phyloP scores from a whole-genome alignment of 2,113 vertebrate species.

The Poeciliopsis retropinna region DNA sequence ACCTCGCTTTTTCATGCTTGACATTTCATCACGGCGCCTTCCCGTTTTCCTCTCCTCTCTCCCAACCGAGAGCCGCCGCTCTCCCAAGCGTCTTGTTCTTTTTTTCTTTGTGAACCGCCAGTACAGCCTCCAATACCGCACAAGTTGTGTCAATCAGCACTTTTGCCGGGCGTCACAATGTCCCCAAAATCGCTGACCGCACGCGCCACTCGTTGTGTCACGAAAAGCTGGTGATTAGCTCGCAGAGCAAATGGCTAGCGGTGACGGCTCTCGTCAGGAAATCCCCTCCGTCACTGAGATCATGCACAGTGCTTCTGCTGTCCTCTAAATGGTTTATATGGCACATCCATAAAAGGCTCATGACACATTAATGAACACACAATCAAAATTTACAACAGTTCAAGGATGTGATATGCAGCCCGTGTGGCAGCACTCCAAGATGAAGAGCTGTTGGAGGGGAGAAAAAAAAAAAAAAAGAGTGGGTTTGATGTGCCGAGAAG shows the following conservation, averaged over 20 bases:
- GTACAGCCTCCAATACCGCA: conserved; percentile 21
- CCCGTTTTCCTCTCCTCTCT: conserved; percentile 4
- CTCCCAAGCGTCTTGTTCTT: neutral
- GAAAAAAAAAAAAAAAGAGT: neutral
- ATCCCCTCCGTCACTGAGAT: conserved; percentile 26
- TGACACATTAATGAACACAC: conserved; percentile 1
- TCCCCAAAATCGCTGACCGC: conserved; percentile 32
- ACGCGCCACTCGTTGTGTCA: conserved; percentile 29
- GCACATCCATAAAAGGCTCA: neutral
- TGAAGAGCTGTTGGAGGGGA: neutral
- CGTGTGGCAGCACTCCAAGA: neutral
- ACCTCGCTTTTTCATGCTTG: conserved; percentile 39
- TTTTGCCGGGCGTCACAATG: conserved; percentile 18
- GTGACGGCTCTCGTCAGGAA: conserved; percentile 20
- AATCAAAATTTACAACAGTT: conserved; percentile 6
- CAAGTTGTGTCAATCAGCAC: conserved; percentile 28
- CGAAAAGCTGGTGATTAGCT: conserved; percentile 42
- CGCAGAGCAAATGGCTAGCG: conserved; percentile 14
- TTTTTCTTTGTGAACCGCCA: conserved; percentile 14
- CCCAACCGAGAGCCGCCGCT: neutral
- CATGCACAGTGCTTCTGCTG: conserved; percentile 9
- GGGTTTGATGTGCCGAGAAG: neutral
- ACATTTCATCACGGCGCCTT: conserved; percentile 50
- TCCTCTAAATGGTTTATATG: conserved; percentile 6
- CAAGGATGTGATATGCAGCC: neutral